Conservation (phyloP, 2,797 vertebrate genomes). For the Pagetopsis macropterus region DNA sequence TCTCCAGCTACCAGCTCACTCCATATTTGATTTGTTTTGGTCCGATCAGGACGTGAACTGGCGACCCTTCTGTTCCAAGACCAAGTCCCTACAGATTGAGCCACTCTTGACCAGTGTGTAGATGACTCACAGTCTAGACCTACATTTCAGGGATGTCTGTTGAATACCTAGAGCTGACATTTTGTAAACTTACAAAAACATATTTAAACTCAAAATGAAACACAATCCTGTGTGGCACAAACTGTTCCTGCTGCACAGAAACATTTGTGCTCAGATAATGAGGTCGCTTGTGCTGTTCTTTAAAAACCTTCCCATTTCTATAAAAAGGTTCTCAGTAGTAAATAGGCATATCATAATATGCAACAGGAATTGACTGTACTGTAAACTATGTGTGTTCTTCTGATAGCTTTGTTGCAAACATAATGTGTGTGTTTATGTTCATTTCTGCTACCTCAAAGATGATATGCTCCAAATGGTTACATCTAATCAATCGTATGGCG, state of each 20-base stretch:
- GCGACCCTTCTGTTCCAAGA: too few species aligned
- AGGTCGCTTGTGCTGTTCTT: constrained; percentile 19
- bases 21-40: too few species aligned
- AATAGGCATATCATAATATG: not conserved
- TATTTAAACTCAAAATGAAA: not conserved
- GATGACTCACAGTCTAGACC: constrained; percentile 1
- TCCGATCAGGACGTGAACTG: too few species aligned
- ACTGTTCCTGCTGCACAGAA: constrained; percentile 1
- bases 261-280: constrained; percentile 20
- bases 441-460: not conserved
- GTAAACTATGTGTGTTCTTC: not conserved
- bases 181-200: not conserved
- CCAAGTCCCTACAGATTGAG: too few species aligned
- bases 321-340: not conserved
- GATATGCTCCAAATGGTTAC: not conserved
- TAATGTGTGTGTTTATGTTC: not conserved
- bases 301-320: not conserved
- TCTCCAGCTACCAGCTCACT: too few species aligned
- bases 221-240: constrained; percentile 1
- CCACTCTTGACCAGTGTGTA: not conserved
- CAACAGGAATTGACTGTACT: not conserved
- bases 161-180: not conserved
- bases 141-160: not conserved
- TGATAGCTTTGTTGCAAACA: not conserved
- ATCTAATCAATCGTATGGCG: not conserved